Base-by-base conservation (phyloP, 2,113 vertebrate genomes). In the Barnardius zonarius region DNA sequence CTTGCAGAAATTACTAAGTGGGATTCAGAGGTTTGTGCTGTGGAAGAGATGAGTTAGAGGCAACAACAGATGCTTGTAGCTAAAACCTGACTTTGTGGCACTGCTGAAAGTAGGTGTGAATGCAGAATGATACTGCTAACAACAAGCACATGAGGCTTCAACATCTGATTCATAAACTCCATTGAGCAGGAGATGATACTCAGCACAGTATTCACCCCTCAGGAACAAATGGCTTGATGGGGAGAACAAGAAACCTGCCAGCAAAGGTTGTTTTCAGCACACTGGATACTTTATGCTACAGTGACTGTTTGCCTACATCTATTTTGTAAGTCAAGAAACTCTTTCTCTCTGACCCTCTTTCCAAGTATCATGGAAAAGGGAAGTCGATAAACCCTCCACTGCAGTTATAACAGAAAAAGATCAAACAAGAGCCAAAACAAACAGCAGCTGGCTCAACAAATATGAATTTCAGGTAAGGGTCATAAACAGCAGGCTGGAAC, bases 391-490 rank as follows among this genome's bases (percentile, higher is more conserved):
- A 97, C 66, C 31, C 31, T 76, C 31, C 31, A 48, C 0, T 64
- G 55, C 37, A 80, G 57, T 23, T 48, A 11, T 31, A 79, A 55
- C 18, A 89, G 48, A 55, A 84, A 80, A 91, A 89, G 62, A 84
- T 41, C 57, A 91, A 91, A 82, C 7, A 15, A 84, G 41, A 91
- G 74, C 70, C 81, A 95, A 94, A 94, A 78, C 46, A 92, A 95
- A 95, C 52, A 92, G 43, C 84, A 92, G 59, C 90, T 95, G 90
- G 54, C 59, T 87, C 49, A 73, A 92, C 57, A 85, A 92, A 63
- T 70, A 66, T 0, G 3, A 89, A 85, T 91, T 87, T 87, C 39
- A 83, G 52, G 52, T 91, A 89, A 48, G 7, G 48, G 67, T 61
- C 84, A 85, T n/a, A 87, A 96, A 93, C 62, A 91, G 67, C 33